A percentile compares a stretch with the other conserved stretches of the same genome.
Conservation (phyloP, 2,113 vertebrate genomes). For the Hydrolagus affinis region DNA sequence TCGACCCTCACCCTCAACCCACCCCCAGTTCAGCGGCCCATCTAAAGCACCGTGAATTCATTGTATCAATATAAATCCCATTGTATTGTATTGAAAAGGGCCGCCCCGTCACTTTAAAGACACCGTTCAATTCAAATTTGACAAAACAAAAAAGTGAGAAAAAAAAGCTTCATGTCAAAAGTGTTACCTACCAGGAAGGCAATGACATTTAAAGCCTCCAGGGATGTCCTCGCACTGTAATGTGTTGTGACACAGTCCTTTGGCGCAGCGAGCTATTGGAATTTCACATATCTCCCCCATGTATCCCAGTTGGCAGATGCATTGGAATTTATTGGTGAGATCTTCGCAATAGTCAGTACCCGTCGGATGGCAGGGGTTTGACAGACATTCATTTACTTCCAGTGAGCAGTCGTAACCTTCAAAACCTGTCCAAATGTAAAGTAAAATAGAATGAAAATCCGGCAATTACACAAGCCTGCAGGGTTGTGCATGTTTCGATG, state of each 20-base stretch:
- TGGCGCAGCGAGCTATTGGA: constrained; percentile 50
- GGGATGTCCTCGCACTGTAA: constrained; percentile 49
- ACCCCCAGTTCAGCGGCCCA: too few species aligned
- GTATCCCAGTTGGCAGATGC: constrained; percentile 53
- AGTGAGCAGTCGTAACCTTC: constrained; percentile 48
- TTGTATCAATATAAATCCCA: not conserved
- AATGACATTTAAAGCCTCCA: constrained; percentile 51
- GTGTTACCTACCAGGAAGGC: constrained; percentile 49
- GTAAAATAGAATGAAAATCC: too few species aligned
- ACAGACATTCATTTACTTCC: constrained; percentile 47
- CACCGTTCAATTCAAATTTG: not conserved
- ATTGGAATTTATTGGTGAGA: constrained; percentile 49
- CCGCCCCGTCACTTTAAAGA: not conserved
- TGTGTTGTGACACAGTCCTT: constrained; percentile 54
- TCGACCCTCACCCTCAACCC: not conserved
- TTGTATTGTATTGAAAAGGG: not conserved
- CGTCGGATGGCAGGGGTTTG: constrained; percentile 49
- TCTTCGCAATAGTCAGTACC: constrained; percentile 51
- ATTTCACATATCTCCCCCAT: constrained; percentile 49
- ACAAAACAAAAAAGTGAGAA: constrained; percentile 15
- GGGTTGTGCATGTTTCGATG: too few species aligned
- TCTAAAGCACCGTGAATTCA: not conserved
- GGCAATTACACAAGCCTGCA: too few species aligned
- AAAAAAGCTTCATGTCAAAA: constrained; percentile 27
- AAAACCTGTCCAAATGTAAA: constrained; percentile 38